phyloP scores from a whole-genome alignment of 1,140 invertebrate genomes.

The Ceratina japonica region DNA sequence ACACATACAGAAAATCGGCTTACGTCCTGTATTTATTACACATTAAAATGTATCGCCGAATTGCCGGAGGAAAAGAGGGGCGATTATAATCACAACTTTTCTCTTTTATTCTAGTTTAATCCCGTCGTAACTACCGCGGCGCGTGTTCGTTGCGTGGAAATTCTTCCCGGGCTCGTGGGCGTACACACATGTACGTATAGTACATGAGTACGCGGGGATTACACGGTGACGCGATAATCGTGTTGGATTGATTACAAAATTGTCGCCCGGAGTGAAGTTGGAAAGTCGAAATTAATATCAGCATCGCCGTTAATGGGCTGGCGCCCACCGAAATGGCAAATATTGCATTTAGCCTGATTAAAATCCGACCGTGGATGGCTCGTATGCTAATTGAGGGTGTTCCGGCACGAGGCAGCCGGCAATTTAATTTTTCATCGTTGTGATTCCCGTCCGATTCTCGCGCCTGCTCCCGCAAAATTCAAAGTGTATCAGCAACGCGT shows the following conservation, averaged over 20 bases:
- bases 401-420: not conserved
- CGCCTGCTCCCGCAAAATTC: not conserved
- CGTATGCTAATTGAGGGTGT: constrained; percentile 39
- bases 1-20: constrained; percentile 60
- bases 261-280: not conserved
- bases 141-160: too few relatives aligned
- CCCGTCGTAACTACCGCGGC: too few relatives aligned
- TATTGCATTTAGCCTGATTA: constrained; percentile 43
- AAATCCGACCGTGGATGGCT: constrained; percentile 26
- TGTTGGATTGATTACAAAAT: not conserved
- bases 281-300: constrained; percentile 33
- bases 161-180: not conserved
- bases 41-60: not conserved
- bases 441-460: not conserved
- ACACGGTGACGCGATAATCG: too few relatives aligned
- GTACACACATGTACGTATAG: not conserved
- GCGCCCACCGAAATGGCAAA: constrained; percentile 19
- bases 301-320: not conserved
- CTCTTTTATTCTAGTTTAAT: too few relatives aligned
- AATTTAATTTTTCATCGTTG: constrained; percentile 41
- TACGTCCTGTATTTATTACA: not conserved
- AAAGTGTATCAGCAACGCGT: too few relatives aligned
- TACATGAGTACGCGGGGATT: not conserved
- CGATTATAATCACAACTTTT: too few relatives aligned
- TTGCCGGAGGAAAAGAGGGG: too few relatives aligned